Conservation (phyloP, 2,113 vertebrate species). For the Pheucticus melanocephalus region DNA sequence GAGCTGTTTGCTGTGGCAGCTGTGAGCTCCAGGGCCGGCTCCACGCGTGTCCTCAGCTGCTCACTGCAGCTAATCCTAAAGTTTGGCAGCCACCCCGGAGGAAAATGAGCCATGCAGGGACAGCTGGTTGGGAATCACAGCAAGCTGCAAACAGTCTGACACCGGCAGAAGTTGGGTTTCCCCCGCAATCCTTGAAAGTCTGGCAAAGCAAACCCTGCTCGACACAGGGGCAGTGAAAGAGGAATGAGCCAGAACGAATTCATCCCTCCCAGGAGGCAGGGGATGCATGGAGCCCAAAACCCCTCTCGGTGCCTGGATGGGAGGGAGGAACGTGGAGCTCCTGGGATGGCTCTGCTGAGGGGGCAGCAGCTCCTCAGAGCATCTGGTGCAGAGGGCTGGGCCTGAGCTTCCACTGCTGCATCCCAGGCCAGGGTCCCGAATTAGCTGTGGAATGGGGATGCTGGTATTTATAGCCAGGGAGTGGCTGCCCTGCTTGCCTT, state of each 20-base stretch:
- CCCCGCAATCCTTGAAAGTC: neutral
- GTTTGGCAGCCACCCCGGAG: neutral
- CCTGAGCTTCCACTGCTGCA: neutral
- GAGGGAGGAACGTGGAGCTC: neutral
- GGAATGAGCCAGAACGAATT: rapidly evolving
- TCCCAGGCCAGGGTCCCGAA: neutral
- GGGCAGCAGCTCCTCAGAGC: neutral
- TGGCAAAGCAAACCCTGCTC: neutral
- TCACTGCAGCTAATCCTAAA: neutral
- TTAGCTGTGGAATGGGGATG: neutral
- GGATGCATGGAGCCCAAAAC: neutral
- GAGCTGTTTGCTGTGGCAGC: neutral
- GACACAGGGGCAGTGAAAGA: rapidly evolving
- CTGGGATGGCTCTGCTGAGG: neutral
- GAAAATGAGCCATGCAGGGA: slow-evolving; percentile 22
- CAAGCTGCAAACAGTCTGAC: slow-evolving; percentile 16
- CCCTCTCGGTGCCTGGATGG: rapidly evolving
- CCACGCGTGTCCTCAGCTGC: neutral
- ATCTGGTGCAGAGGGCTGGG: neutral
- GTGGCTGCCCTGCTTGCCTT: neutral
- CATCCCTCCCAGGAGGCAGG: neutral
- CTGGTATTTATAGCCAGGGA: neutral
- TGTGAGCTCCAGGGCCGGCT: rapidly evolving
- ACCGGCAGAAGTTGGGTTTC: neutral
- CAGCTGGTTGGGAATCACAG: slow-evolving; percentile 34